Evolutionary conservation across 1,140 invertebrate genomes (phyloP), one percentile per base, ranked within the genome.

Genomic region (Caenorhabditis briggsae): DNA sequence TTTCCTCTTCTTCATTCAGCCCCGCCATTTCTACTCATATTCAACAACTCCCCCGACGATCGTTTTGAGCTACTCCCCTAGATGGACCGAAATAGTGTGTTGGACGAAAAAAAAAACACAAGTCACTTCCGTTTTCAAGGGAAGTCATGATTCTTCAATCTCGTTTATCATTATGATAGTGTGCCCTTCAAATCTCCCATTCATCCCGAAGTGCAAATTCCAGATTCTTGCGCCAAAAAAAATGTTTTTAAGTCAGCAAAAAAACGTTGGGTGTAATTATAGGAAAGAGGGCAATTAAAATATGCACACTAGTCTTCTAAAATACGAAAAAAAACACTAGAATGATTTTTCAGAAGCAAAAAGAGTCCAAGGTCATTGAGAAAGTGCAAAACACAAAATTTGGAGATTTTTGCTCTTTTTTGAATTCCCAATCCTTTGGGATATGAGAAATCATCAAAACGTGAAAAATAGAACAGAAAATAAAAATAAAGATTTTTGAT

Each of bases 31-130:
- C 82, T 58, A 58, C 53, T 58, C 53, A 83, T 59, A 58, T 58
- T 61, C 82, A 83, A 83, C 53, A 61, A 83, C 82, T 61, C 82
- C 55, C 82, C 20, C 53, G 82, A 83, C 53, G 58, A 58, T 43
- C 58, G 25, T 83, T 61, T 58, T 59, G 82, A 33, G 55, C 33
- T 53, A 78, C 46, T 48, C 70, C 33, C 1, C 33, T 33, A 33
- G 33, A 33, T 78, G n/a, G n/a, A 78, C 46, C 18, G 8, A 50
- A 50, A 78, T 48, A 78, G 70, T 78, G n/a, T 33, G 33, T 33
- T 33, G 33, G 33, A n/a, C 9, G 9, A 78, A 23, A 78, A 78
- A 78, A 78, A 43, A 16, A 70, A 53, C 70, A 2, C 33, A 33
- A 33, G 33, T 33, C 70, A 78, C 70, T 78, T 78, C 70, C 70